Evolutionary conservation across 2,888 invertebrate species (phyloP).

Genomic region (Gymnoscelis rufifasciata): DNA sequence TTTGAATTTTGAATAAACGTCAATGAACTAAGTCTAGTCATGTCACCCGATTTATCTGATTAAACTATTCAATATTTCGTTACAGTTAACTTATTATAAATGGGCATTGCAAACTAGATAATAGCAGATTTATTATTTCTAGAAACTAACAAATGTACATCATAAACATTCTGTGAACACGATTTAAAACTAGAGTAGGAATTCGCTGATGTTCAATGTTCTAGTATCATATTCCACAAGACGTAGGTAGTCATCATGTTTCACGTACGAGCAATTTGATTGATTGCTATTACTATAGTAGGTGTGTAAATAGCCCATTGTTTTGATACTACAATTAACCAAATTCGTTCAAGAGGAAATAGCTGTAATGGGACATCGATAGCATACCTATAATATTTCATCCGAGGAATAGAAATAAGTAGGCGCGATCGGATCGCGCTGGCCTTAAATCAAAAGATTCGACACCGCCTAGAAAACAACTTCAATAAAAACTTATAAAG

Average conservation of each 20-base stretch:
- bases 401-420: neutral
- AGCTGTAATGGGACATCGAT: slow-evolving; percentile 48
- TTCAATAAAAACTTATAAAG: slow-evolving; percentile 9
- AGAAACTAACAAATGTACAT: no score
- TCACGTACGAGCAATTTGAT: slow-evolving; percentile 39
- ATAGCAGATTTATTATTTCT: no score
- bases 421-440: neutral
- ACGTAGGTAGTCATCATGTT: slow-evolving; percentile 31
- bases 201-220: slow-evolving; percentile 15
- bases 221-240: slow-evolving; percentile 2
- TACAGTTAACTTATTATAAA: no score
- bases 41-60: neutral
- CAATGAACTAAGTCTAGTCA: neutral
- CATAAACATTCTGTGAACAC: slow-evolving; percentile 30
- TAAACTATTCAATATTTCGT: no score
- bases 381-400: slow-evolving; percentile 21
- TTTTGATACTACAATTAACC: slow-evolving; percentile 35
- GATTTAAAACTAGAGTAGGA: slow-evolving; percentile 29
- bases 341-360: slow-evolving; percentile 44
- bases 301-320: slow-evolving; percentile 48
- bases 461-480: neutral
- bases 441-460: neutral
- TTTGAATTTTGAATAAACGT: neutral
- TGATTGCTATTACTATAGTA: slow-evolving; percentile 35
- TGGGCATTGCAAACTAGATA: neutral